Evolutionary conservation across 2,797 vertebrate species (phyloP), one percentile per base, ranked within the genome.

Genomic region (Spatula versicolor): DNA sequence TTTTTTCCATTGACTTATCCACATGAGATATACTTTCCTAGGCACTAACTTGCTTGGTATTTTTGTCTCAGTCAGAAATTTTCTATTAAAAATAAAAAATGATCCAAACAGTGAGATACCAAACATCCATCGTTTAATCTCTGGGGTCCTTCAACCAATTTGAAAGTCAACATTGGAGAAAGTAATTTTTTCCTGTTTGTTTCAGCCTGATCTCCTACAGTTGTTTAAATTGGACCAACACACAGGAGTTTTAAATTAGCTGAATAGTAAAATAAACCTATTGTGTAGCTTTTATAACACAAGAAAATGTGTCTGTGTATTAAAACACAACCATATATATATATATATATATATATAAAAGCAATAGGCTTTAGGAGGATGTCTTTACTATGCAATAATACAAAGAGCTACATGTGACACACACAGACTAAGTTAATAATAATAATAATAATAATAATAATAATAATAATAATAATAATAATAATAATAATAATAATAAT

Each of bases 41-140:
- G 82, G 15, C 39, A 90, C 83, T 91, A 87, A 92, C 83, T 95
- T 86, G 60, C 73, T 87, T 86, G 69, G 92, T 85, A 62, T 97
- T 96, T 96, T 95, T 95, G 86, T 97, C 95, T 97, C 92, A 88
- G 94, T 96, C 95, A 97, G 94, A 97, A 97, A 88, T 95, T 97
- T 97, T 97, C 96, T 96, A 97, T 97, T 98, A 97, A 97, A 98
- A 96, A 96, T 94, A 90, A 97, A 96, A 96, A 95, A 96, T 63
- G 23, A 93, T 93, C 67, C 91, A 96, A 94, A 93, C 81, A 96
- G 95, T 94, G 93, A 97, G 84, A 96, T 86, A 94, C 76, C 90
- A 95, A 96, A 91, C 92, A 96, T 95, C 88, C 72, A 94, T 94
- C 23, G 17, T 96, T 92, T 95, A 96, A 95, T 97, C 96, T 97